Conservation (phyloP, 2,797 vertebrate genomes). For the Eurystomus glaucurus region DNA sequence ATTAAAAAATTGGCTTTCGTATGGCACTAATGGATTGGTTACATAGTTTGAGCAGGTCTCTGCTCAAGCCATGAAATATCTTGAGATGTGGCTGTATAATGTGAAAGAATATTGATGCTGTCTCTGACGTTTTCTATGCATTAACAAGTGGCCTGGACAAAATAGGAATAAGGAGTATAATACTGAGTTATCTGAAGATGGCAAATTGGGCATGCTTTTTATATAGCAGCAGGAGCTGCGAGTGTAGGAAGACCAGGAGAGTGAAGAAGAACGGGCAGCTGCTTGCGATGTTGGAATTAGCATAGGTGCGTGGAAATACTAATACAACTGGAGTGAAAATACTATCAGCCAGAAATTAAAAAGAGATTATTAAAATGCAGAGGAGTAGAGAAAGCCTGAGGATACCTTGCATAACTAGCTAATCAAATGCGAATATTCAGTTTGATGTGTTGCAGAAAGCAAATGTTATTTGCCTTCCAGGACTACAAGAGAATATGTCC, state of each 20-base stretch:
- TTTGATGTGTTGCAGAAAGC: constrained; percentile 63
- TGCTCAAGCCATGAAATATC: constrained; percentile 12
- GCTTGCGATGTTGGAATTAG: constrained; percentile 12
- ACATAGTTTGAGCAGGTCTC: background rate
- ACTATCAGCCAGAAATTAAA: constrained; percentile 58
- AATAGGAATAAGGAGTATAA: background rate
- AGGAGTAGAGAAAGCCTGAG: constrained; percentile 48
- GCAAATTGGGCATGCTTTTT: background rate
- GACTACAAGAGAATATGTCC: constrained; percentile 48
- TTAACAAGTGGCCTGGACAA: background rate
- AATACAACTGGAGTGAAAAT: constrained; percentile 34
- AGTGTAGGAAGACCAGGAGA: background rate
- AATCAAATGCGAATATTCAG: constrained; percentile 54
- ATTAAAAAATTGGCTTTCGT: constrained; percentile 1
- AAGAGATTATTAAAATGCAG: constrained; percentile 61
- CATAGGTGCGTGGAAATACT: constrained; percentile 18
- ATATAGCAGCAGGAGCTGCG: background rate
- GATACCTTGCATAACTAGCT: constrained; percentile 38
- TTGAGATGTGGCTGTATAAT: background rate
- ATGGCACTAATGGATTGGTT: constrained; percentile 27
- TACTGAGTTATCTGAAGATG: background rate
- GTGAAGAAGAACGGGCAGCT: background rate
- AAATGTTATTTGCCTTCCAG: constrained; percentile 63
- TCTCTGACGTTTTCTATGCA: background rate
- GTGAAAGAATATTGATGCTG: background rate